phyloP scores from a whole-genome alignment of 2,797 vertebrate species.

The Channa striata region DNA sequence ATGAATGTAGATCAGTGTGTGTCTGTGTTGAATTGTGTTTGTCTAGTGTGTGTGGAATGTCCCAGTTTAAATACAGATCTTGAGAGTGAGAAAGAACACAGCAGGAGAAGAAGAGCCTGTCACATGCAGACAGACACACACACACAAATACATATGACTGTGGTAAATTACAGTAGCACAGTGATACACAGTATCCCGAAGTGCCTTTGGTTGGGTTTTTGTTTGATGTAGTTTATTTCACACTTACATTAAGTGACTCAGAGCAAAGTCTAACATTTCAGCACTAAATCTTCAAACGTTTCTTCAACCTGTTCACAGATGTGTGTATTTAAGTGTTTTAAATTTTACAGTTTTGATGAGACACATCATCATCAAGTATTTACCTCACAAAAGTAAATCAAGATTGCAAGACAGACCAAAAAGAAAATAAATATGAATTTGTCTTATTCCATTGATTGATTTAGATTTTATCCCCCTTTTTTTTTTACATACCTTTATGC shows the following conservation, averaged over 20 bases:
- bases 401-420: not conserved
- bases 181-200: not conserved
- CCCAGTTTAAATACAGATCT: slow-evolving; percentile 72
- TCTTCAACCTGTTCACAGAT: not conserved
- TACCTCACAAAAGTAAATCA: not conserved
- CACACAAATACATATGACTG: too few relatives aligned
- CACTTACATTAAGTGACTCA: slow-evolving; percentile 10
- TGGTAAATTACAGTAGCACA: too few relatives aligned
- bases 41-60: slow-evolving; percentile 52
- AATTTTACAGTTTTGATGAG: not conserved
- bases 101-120: slow-evolving; percentile 2
- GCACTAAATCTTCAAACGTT: not conserved
- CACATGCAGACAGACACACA: too few relatives aligned
- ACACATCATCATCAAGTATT: not conserved
- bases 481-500: not conserved
- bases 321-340: not conserved
- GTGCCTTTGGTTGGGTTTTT: not conserved
- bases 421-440: not conserved
- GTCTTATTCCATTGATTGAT: not conserved
- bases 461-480: not conserved
- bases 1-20: slow-evolving; percentile 24
- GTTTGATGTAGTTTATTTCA: slow-evolving; percentile 11
- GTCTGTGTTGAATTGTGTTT: too few relatives aligned
- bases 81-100: not conserved
- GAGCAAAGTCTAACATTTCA: not conserved